These are phyloP conservation scores for Aphelenchoides besseyi DNA, from an alignment of 1,140 invertebrate genomes.

Conservation along the genomic window DNA sequence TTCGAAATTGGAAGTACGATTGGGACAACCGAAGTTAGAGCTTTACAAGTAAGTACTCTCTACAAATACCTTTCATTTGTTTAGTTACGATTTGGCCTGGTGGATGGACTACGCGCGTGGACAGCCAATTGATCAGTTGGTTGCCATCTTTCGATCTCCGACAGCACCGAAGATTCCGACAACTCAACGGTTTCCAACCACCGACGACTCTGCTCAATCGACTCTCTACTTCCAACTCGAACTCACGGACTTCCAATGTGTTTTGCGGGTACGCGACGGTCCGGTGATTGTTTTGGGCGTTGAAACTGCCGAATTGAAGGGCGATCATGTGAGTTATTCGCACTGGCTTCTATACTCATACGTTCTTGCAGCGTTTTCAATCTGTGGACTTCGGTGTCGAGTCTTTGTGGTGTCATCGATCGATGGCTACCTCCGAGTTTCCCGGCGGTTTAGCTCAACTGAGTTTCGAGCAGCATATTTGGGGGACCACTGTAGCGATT, in stretches of 20 bases:
- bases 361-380: conserved; percentile 10
- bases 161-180: not conserved
- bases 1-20: not conserved
- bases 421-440: not conserved
- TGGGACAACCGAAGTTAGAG: not conserved
- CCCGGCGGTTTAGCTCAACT: not conserved
- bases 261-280: conserved; percentile 1
- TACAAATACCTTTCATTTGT: not conserved
- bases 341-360: conserved; percentile 3
- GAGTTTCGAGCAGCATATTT: conserved; percentile 27
- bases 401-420: conserved; percentile 45
- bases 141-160: not conserved
- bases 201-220: not conserved
- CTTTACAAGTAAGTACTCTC: conserved; percentile 22
- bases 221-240: conserved; percentile 5
- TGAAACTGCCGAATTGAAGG: conserved; percentile 21
- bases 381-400: conserved; percentile 47
- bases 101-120: conserved; percentile 38
- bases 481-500: conserved; percentile 40
- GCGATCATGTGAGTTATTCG: not conserved
- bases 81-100: conserved; percentile 36
- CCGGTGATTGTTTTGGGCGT: conserved; percentile 23
- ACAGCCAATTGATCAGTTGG: not conserved
- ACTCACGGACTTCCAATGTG: conserved; percentile 13
- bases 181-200: not conserved